phyloP scores from a whole-genome alignment of 2,888 invertebrate species.

The Cheiracanthium punctorium region DNA sequence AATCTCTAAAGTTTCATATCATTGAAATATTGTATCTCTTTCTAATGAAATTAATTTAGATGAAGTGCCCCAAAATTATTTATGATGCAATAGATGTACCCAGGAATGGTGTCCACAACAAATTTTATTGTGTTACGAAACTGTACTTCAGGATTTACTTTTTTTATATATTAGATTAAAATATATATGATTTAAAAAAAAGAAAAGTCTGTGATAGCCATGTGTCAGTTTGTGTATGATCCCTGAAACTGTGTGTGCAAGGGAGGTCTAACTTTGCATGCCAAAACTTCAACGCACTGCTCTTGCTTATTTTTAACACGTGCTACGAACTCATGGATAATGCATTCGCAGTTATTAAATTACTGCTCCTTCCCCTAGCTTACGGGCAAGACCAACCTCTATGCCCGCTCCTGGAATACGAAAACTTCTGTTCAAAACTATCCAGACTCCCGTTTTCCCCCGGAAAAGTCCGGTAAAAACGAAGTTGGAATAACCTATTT shows the following conservation, averaged over 20 bases:
- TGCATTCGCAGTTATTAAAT: slow-evolving; percentile 62
- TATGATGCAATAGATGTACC: no score
- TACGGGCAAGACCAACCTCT: slow-evolving; percentile 29
- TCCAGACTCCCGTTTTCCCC: slow-evolving; percentile 52
- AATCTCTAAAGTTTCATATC: no score
- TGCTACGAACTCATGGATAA: slow-evolving; percentile 61
- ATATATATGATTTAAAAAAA: no score
- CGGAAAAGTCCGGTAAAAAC: slow-evolving; percentile 39
- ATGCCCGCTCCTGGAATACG: slow-evolving; percentile 33
- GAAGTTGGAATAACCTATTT: slow-evolving; percentile 8
- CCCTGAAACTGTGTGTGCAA: background rate
- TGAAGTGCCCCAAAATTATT: no score
- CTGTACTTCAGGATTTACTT: no score
- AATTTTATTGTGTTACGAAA: no score
- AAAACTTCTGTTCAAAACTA: slow-evolving; percentile 47
- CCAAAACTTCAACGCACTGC: slow-evolving; percentile 47
- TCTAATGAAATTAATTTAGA: no score
- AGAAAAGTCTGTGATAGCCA: no score
- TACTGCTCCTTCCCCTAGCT: slow-evolving; percentile 21
- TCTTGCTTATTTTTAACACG: slow-evolving; percentile 69
- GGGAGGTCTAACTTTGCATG: slow-evolving; percentile 47
- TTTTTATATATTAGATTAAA: no score
- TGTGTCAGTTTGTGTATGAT: slow-evolving; percentile 26
- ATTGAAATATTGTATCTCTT: no score
- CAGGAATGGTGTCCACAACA: no score